Conservation (phyloP, 2,888 invertebrate genomes). For the Cyclophora albipunctata region DNA sequence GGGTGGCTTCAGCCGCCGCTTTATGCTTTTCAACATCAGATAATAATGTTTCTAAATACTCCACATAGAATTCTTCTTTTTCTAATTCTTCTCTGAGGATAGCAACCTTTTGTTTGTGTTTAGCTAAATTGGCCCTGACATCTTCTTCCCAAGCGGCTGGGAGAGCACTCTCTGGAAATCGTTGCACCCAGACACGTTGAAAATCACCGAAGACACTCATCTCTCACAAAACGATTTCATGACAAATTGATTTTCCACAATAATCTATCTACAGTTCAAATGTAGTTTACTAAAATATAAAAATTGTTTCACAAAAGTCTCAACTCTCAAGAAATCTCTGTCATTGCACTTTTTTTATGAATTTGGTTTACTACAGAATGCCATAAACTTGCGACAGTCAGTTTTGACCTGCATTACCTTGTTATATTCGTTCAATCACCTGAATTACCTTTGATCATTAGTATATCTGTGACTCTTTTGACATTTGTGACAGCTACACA, state of each 20-base stretch:
- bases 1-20: slow-evolving; percentile 64
- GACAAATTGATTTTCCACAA: slow-evolving; percentile 63
- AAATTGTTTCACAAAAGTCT: slow-evolving; percentile 38
- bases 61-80: slow-evolving; percentile 93
- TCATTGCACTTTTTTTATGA: slow-evolving; percentile 30
- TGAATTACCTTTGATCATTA: too few relatives aligned
- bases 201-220: slow-evolving; percentile 94
- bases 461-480: too few relatives aligned
- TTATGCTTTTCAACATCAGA: slow-evolving; percentile 91
- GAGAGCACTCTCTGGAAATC: slow-evolving; percentile 92
- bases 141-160: slow-evolving; percentile 96
- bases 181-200: slow-evolving; percentile 92
- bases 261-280: slow-evolving; percentile 28
- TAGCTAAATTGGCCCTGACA: slow-evolving; percentile 90
- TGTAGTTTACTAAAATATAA: slow-evolving; percentile 14
- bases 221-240: slow-evolving; percentile 74
- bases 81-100: slow-evolving; percentile 89
- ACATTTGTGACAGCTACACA: too few relatives aligned
- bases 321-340: slow-evolving; percentile 22
- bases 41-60: slow-evolving; percentile 88
- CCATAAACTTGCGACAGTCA: too few relatives aligned
- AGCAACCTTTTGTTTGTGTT: slow-evolving; percentile 90
- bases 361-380: slow-evolving; percentile 5
- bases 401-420: too few relatives aligned
- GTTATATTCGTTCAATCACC: too few relatives aligned